Evolutionary conservation across 2,888 invertebrate genomes (phyloP).

Genomic region (Mesopsocus fuscifrons): DNA sequence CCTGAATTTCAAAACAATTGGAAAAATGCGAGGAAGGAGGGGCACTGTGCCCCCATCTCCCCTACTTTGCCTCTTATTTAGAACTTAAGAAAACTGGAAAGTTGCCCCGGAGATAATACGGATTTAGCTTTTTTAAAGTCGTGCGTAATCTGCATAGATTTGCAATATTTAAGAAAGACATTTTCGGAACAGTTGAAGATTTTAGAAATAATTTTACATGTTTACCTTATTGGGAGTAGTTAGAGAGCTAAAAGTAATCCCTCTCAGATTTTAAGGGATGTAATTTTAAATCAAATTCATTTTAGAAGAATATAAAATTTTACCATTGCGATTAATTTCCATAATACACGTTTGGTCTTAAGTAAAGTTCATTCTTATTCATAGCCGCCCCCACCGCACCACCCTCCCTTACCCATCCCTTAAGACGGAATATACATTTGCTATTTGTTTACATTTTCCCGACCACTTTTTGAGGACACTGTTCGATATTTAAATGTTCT

Average conservation of each 20-base stretch:
- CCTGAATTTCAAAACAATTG: too few relatives aligned
- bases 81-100: constrained; percentile 9
- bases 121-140: constrained; percentile 5
- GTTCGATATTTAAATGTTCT: too few relatives aligned
- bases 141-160: constrained; percentile 9
- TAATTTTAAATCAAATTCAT: constrained; percentile 9
- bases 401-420: too few relatives aligned
- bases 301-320: constrained; percentile 3
- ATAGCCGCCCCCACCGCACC: too few relatives aligned
- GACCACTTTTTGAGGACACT: too few relatives aligned
- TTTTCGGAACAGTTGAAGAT: constrained; percentile 2
- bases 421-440: too few relatives aligned
- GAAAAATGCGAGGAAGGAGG: neutral
- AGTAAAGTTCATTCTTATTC: neutral
- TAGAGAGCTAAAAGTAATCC: neutral
- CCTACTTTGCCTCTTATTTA: constrained; percentile 2
- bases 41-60: too few relatives aligned
- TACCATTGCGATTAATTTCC: too few relatives aligned
- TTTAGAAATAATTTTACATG: constrained; percentile 7
- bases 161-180: constrained; percentile 10
- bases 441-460: too few relatives aligned
- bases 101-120: constrained; percentile 1
- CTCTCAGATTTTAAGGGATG: constrained; percentile 7
- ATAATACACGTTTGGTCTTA: neutral
- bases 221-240: constrained; percentile 5